Evolutionary conservation across 1,140 invertebrate species (phyloP).

Genomic region (Arctopsyche grandis): DNA sequence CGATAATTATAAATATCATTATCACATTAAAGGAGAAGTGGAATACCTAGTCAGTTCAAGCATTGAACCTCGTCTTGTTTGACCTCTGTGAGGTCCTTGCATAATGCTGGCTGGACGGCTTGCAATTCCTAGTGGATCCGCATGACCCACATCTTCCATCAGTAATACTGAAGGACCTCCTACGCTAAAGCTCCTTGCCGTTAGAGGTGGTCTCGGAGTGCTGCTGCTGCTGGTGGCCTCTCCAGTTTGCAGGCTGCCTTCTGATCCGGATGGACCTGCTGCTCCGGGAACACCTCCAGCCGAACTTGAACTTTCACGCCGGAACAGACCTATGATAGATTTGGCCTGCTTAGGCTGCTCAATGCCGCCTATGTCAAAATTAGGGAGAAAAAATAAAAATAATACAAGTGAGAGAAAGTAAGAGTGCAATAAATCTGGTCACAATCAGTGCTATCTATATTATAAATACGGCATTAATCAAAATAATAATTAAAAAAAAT

Average conservation of each 20-base stretch:
- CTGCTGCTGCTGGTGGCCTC: slow-evolving; percentile 52
- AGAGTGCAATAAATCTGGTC: slow-evolving; percentile 33
- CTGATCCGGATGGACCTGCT: slow-evolving; percentile 63
- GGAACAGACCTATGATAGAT: slow-evolving; percentile 78
- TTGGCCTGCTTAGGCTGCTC: slow-evolving; percentile 76
- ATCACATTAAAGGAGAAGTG: too few relatives aligned
- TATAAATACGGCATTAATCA: neutral
- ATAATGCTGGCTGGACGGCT: slow-evolving; percentile 64
- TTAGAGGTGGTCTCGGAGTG: slow-evolving; percentile 58
- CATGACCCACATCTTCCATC: slow-evolving; percentile 67
- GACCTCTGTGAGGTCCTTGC: slow-evolving; percentile 68
- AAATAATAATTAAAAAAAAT: neutral
- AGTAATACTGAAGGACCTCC: slow-evolving; percentile 65
- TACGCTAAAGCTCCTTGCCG: slow-evolving; percentile 63
- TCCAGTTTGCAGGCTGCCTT: slow-evolving; percentile 64
- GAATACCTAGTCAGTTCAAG: slow-evolving; percentile 74
- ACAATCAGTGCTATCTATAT: slow-evolving; percentile 33
- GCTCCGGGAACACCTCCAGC: slow-evolving; percentile 62
- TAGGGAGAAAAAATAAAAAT: slow-evolving; percentile 56
- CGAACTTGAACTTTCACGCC: slow-evolving; percentile 73
- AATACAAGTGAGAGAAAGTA: slow-evolving; percentile 57
- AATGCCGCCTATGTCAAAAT: slow-evolving; percentile 69
- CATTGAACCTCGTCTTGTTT: slow-evolving; percentile 74
- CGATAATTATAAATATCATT: too few relatives aligned
- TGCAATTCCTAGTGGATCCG: slow-evolving; percentile 68